Conservation (phyloP, 2,113 vertebrate genomes). For the Zosterops lateralis region DNA sequence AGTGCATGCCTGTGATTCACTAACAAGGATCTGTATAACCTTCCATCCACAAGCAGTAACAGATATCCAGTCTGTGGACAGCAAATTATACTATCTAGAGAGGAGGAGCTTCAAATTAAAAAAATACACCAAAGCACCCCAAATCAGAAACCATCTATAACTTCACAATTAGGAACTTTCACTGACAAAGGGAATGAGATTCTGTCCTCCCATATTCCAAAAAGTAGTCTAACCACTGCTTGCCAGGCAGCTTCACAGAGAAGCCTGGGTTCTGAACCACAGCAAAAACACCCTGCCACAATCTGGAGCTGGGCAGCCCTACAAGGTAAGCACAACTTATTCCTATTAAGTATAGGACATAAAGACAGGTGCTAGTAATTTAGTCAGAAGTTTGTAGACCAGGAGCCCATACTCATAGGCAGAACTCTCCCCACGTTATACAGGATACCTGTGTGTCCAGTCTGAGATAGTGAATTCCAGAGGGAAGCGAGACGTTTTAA, state of each 20-base stretch:
- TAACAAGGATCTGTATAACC: neutral
- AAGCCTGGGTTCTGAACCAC: neutral
- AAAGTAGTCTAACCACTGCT: neutral
- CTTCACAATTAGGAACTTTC: neutral
- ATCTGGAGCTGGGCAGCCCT: neutral
- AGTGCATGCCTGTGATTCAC: neutral
- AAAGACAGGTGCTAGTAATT: neutral
- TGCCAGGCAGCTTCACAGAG: neutral
- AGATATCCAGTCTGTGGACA: neutral
- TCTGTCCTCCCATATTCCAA: neutral
- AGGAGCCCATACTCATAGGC: neutral
- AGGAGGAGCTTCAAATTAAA: neutral
- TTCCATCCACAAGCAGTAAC: neutral
- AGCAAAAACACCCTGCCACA: neutral
- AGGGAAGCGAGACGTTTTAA: neutral
- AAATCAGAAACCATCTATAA: neutral
- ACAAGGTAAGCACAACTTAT: neutral
- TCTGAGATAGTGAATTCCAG: neutral
- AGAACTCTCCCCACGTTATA: neutral
- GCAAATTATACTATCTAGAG: neutral
- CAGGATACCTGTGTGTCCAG: rapidly evolving
- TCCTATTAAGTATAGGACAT: neutral
- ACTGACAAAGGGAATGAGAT: neutral
- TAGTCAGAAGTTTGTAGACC: neutral
- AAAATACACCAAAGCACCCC: neutral